A percentile compares a stretch with the other conserved stretches of the same genome.
These are phyloP conservation scores for Hylomyscus alleni DNA, from an alignment of 2,797 vertebrate genomes.

Conservation along the genomic window DNA sequence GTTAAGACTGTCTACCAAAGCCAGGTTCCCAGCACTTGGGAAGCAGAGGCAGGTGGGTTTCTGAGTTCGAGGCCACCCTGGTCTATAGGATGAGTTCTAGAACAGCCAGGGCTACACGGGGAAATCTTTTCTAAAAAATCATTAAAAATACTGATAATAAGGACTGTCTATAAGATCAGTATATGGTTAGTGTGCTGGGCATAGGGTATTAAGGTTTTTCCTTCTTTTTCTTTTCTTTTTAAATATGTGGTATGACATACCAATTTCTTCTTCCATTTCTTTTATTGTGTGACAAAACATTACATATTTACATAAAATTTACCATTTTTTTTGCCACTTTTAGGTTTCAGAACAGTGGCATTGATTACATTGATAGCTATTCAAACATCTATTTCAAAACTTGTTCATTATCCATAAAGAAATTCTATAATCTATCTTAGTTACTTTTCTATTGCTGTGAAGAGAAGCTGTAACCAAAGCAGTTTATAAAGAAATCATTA, in stretches of 20 bases:
- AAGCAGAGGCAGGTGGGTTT: neutral
- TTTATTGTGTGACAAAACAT: constrained; percentile 45
- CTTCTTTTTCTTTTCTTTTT: neutral
- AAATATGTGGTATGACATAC: neutral
- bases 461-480: neutral
- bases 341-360: neutral
- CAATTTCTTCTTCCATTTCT: neutral
- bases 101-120: neutral
- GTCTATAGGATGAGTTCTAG: neutral
- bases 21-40: neutral
- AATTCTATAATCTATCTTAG: neutral
- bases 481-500: neutral
- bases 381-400: neutral
- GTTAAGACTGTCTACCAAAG: neutral
- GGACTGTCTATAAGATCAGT: neutral
- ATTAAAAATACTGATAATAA: neutral
- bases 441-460: neutral
- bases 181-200: neutral
- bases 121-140: neutral
- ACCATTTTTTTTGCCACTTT: neutral
- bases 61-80: neutral
- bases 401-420: neutral
- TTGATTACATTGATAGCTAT: neutral
- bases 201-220: neutral
- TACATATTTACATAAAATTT: neutral